Conservation (phyloP, 2,888 invertebrate species). For the Coelopa pilipes region DNA sequence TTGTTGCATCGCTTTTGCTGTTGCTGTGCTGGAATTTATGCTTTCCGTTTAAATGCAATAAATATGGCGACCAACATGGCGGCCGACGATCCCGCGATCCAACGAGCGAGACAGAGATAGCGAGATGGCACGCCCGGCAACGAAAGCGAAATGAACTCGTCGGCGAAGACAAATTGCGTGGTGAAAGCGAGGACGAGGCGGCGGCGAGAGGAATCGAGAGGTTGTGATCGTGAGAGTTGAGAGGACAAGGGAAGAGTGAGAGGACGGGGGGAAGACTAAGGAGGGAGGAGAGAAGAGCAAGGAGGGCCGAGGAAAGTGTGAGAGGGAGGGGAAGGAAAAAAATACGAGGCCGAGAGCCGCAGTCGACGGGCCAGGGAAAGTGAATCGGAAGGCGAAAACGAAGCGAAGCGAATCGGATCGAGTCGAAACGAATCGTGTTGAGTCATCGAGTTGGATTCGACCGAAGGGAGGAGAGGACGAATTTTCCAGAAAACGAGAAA, state of each 20-base stretch:
- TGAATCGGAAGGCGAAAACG: too few species aligned
- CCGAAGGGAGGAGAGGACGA: too few species aligned
- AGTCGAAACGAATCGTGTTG: too few species aligned
- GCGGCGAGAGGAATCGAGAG: not conserved
- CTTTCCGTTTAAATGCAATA: slow-evolving; percentile 14
- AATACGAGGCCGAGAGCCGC: too few species aligned
- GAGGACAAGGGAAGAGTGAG: not conserved
- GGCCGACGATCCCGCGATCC: not conserved
- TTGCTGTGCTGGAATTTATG: slow-evolving; percentile 6
- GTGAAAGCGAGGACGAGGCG: not conserved
- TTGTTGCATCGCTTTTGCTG: slow-evolving; percentile 3
- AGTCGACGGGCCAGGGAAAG: too few species aligned
- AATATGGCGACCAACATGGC: slow-evolving; percentile 2
- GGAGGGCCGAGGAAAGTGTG: too few species aligned
- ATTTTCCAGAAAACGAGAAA: too few species aligned
- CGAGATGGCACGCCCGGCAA: slow-evolving; percentile 14
- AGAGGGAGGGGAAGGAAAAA: too few species aligned
- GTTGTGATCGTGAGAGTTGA: not conserved
- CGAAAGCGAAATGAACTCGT: slow-evolving; percentile 50
- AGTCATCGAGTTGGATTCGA: too few species aligned
- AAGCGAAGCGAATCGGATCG: too few species aligned
- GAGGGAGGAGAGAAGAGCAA: not conserved
- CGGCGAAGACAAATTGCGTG: slow-evolving; percentile 44
- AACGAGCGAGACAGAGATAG: too few species aligned
- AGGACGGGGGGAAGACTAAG: not conserved